Evolutionary conservation across 1,140 invertebrate genomes (phyloP).

Genomic region (Caenorhabditis latens): DNA sequence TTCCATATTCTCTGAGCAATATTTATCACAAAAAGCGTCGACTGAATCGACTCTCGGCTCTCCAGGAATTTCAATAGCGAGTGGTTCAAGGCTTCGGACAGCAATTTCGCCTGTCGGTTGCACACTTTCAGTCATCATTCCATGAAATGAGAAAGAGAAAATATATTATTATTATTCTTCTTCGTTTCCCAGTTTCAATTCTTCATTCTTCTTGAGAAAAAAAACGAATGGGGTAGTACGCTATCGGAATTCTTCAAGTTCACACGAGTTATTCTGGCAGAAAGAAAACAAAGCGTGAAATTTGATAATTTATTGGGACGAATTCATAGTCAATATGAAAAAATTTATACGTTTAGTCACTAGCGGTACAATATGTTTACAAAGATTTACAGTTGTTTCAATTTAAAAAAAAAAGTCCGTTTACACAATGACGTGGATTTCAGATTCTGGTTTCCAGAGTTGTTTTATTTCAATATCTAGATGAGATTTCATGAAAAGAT

Average conservation of each 20-base stretch:
- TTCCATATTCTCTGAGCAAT: constrained; percentile 32
- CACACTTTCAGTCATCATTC: constrained; percentile 52
- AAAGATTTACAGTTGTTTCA: neutral
- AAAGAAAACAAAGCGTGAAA: no score
- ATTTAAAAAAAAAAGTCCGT: neutral
- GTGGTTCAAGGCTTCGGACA: constrained; percentile 25
- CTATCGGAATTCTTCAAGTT: no score
- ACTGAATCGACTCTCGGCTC: neutral
- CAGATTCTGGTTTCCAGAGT: constrained; percentile 37
- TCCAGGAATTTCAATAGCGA: constrained; percentile 30
- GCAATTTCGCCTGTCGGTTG: constrained; percentile 41
- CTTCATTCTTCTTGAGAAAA: neutral
- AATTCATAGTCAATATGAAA: no score
- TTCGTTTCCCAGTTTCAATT: neutral
- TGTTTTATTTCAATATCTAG: neutral
- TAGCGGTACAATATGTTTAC: neutral
- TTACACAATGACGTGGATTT: constrained; percentile 51
- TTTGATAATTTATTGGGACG: no score
- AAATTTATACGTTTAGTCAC: neutral
- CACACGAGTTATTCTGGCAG: no score
- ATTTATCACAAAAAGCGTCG: constrained; percentile 10
- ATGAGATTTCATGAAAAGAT: constrained; percentile 18
- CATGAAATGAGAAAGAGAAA: neutral
- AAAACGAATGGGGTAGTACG: neutral
- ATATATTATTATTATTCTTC: neutral